phyloP scores from a whole-genome alignment of 2,797 vertebrate species.

The Botia kubotai region DNA sequence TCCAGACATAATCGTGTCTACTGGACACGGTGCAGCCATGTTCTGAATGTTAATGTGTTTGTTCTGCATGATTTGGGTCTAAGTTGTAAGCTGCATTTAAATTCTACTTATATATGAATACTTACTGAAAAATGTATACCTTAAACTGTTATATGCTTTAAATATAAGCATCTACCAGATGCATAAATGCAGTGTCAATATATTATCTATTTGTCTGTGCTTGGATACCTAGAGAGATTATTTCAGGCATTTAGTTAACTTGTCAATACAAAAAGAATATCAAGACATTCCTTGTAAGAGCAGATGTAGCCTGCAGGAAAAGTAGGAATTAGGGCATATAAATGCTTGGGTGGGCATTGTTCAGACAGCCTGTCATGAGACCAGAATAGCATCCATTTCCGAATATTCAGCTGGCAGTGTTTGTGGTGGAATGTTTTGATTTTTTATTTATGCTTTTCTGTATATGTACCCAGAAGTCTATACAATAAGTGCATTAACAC shows the following conservation, averaged over 20 bases:
- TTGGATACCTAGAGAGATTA: background rate
- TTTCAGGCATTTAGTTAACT: background rate
- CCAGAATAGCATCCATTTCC: conserved; percentile 41
- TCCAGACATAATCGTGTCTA: background rate
- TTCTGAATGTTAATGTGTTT: conserved; percentile 8
- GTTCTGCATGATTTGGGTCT: no score
- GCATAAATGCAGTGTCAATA: no score
- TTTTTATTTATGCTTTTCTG: background rate
- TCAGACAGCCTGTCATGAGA: conserved; percentile 40
- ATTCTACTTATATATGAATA: background rate
- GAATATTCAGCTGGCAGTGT: background rate
- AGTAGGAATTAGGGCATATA: conserved; percentile 42
- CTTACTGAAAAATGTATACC: no score
- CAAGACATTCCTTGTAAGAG: conserved; percentile 12
- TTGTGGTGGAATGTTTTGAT: background rate
- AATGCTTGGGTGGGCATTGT: conserved; percentile 48
- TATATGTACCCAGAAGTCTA: background rate
- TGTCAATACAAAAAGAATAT: background rate
- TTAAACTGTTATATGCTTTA: no score
- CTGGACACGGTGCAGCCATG: background rate
- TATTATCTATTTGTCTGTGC: background rate
- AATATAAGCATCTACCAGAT: no score
- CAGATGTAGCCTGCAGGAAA: conserved; percentile 26
- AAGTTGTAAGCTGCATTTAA: background rate
- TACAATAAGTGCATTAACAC: background rate